phyloP scores from a whole-genome alignment of 1,140 invertebrate genomes.

The Brachionus angularis region DNA sequence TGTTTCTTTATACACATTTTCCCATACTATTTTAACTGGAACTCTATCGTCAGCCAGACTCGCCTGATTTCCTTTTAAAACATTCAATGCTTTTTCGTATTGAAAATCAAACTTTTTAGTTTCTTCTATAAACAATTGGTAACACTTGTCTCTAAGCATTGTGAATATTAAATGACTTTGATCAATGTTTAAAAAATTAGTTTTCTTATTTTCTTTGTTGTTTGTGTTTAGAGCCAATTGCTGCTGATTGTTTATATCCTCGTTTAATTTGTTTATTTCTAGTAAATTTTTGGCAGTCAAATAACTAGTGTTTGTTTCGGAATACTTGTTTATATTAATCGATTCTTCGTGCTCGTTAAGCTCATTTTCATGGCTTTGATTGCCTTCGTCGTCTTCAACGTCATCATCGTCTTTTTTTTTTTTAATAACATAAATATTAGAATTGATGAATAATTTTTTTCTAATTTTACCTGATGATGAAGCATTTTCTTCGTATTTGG shows the following conservation, averaged over 20 bases:
- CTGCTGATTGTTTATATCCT: not conserved
- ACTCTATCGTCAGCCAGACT: conserved; percentile 12
- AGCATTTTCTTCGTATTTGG: conserved; percentile 36
- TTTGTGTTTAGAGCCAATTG: not conserved
- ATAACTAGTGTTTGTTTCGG: too few species aligned
- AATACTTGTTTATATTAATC: too few species aligned
- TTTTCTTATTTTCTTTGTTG: too few species aligned
- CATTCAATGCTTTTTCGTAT: conserved; percentile 5
- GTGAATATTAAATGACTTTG: not conserved
- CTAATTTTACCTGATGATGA: not conserved
- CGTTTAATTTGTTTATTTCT: too few species aligned
- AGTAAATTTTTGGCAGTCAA: too few species aligned
- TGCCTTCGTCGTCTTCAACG: too few species aligned
- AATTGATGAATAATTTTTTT: not conserved
- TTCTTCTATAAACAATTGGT: not conserved
- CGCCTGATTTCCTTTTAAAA: not conserved
- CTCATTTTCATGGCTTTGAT: too few species aligned
- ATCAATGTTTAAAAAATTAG: not conserved
- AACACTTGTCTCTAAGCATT: conserved; percentile 1
- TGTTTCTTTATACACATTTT: conserved; percentile 1
- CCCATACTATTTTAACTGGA: not conserved
- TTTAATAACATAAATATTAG: not conserved
- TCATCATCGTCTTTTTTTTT: too few species aligned
- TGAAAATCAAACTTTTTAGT: conserved; percentile 8
- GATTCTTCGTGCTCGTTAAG: too few species aligned